Base-by-base conservation (phyloP, 2,113 vertebrate species). In the Takifugu flavidus region DNA sequence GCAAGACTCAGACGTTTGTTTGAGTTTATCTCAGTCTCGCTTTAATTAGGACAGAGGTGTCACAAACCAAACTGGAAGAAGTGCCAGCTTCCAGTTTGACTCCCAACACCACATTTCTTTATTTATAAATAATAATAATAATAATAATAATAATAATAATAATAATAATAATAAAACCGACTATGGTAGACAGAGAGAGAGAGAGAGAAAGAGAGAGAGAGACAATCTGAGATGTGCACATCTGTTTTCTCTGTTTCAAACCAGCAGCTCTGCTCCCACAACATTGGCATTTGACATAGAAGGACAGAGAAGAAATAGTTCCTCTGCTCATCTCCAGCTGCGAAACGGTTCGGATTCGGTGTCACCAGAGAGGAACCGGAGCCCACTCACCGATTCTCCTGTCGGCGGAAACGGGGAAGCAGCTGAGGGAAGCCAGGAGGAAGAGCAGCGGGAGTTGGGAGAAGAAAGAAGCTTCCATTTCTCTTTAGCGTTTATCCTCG, bases 361-460 rank as follows among this genome's bases (percentile, higher is more conserved):
- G 20, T 20, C 20, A n/a, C 13, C 13, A 7, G 12, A 49, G 46
- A n/a, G 2, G 46, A 20, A 14, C 2, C 46, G 15, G 46, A 8
- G 15, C n/a, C 53, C 27, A 87, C 89, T 89, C 79, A 91, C 91
- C 91, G 75, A 87, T 74, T 71, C 84, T 88, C 51, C 70, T 59
- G 51, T 91, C 89, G 6, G 86, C 86, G 49, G 74, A 46, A 6
- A 70, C 74, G 60, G 53, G 55, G 65, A 63, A 46, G 68, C 56
- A 59, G 72, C 58, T 59, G 7, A 58, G 66, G 62, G 82, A 65
- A 31, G 59, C 50, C 58, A 69, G 3, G 67, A 85, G n/a, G 53
- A 79, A 46, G 65, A 75, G 56, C 58, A 78, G 82, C 59, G 79
- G 68, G 52, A 80, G 53, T 66, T 4, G 71, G 34, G 76, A 42